phyloP scores from a whole-genome alignment of 2,797 vertebrate species.

The Jordanella pulchra region DNA sequence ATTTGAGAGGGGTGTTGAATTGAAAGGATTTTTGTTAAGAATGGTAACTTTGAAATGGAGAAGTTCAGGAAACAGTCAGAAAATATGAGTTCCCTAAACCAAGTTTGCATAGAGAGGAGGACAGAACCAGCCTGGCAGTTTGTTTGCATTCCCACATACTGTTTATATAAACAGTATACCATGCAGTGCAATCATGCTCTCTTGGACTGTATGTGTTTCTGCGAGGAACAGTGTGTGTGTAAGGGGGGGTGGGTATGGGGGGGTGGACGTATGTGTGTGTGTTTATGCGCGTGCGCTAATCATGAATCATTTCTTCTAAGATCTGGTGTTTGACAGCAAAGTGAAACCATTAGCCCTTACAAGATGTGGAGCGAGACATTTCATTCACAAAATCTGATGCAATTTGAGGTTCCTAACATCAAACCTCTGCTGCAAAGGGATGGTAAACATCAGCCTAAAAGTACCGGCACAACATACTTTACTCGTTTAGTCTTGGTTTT shows the following conservation, averaged over 20 bases:
- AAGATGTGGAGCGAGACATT: slow-evolving; percentile 20
- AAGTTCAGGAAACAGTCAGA: slow-evolving; percentile 43
- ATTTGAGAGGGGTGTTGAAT: slow-evolving; percentile 43
- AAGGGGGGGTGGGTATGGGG: no score
- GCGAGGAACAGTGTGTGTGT: slow-evolving; percentile 1
- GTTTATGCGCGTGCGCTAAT: not conserved
- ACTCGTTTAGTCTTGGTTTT: slow-evolving; percentile 22
- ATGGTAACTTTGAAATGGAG: slow-evolving; percentile 55
- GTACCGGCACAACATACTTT: slow-evolving; percentile 23
- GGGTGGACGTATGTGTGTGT: slow-evolving; percentile 2
- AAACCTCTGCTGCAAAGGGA: slow-evolving; percentile 18
- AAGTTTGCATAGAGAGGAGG: slow-evolving; percentile 56
- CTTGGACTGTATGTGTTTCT: slow-evolving; percentile 20
- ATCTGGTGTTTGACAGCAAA: slow-evolving; percentile 41
- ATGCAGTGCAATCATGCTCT: slow-evolving; percentile 43
- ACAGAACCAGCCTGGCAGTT: slow-evolving; percentile 54
- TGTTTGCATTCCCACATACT: slow-evolving; percentile 79
- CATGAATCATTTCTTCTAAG: slow-evolving; percentile 40
- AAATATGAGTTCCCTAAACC: slow-evolving; percentile 32
- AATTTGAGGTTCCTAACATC: slow-evolving; percentile 34
- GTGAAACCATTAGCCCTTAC: slow-evolving; percentile 53
- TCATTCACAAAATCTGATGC: slow-evolving; percentile 46
- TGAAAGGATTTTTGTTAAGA: slow-evolving; percentile 32
- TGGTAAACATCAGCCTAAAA: slow-evolving; percentile 20
- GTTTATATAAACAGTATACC: slow-evolving; percentile 70